Evolutionary conservation across 2,797 vertebrate species (phyloP).

Genomic region (Anabacerthia variegaticeps): DNA sequence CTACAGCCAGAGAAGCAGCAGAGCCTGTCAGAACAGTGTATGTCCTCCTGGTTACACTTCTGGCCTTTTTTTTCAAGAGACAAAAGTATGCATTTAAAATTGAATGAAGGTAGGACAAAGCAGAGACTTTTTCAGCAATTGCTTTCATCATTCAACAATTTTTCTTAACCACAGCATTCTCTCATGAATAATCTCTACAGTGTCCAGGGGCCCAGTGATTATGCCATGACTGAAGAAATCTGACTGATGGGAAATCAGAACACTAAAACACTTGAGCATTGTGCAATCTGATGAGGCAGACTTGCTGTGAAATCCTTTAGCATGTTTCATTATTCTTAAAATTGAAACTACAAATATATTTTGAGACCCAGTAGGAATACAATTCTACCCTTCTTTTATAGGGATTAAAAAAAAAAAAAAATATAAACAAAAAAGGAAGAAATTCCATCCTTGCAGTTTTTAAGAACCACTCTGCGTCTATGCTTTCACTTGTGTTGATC

Average conservation of each 20-base stretch:
- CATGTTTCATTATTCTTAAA: slow-evolving; percentile 7
- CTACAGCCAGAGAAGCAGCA: background rate
- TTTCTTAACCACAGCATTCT: slow-evolving; percentile 10
- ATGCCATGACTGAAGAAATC: slow-evolving; percentile 13
- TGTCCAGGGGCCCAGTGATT: background rate
- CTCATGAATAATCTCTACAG: slow-evolving; percentile 27
- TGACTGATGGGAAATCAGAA: slow-evolving; percentile 35
- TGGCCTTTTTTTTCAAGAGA: background rate
- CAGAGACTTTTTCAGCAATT: background rate
- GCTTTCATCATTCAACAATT: slow-evolving; percentile 16
- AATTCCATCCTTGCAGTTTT: background rate
- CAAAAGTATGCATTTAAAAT: background rate
- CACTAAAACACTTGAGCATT: background rate
- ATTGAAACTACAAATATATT: slow-evolving; percentile 7
- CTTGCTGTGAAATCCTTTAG: slow-evolving; percentile 12
- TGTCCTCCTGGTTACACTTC: background rate
- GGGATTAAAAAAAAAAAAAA: fast-evolving
- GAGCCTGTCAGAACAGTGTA: background rate
- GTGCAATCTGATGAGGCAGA: background rate
- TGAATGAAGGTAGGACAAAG: background rate
- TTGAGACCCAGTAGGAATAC: background rate
- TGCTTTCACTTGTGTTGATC: background rate
- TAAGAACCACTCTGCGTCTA: background rate
- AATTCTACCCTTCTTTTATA: background rate
- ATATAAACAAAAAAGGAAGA: background rate